Conservation (phyloP, 2,888 invertebrate genomes). For the Timema cristinae region DNA sequence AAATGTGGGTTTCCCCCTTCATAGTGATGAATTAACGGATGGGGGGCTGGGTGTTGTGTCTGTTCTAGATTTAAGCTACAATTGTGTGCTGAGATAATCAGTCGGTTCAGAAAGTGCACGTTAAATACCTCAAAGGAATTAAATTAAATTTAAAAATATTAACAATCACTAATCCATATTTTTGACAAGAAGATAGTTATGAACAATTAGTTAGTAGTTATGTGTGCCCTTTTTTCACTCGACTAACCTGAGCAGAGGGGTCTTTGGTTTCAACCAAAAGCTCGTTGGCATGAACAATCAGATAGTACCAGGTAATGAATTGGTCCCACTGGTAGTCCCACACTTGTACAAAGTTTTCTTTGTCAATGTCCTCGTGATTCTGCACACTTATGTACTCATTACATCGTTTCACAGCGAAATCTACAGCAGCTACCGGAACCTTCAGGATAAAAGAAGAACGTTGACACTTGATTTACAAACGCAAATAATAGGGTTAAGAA, state of each 20-base stretch:
- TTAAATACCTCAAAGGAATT: too few species aligned
- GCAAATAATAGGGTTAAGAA: too few species aligned
- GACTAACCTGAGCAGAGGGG: slow-evolving; percentile 33
- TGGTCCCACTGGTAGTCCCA: slow-evolving; percentile 75
- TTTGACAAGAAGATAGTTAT: background rate
- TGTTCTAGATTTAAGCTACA: too few species aligned
- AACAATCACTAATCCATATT: background rate
- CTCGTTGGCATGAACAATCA: slow-evolving; percentile 35
- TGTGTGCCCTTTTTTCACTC: background rate
- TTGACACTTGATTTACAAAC: too few species aligned
- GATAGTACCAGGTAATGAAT: slow-evolving; percentile 48
- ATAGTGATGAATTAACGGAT: too few species aligned
- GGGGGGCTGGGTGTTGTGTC: too few species aligned
- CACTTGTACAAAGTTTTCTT: slow-evolving; percentile 22
- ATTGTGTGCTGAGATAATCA: too few species aligned
- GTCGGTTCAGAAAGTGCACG: too few species aligned
- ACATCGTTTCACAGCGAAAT: slow-evolving; percentile 77
- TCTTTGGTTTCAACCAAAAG: slow-evolving; percentile 33
- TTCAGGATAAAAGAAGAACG: slow-evolving; percentile 34
- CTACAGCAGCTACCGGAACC: slow-evolving; percentile 70
- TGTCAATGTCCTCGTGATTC: slow-evolving; percentile 64
- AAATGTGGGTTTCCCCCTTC: too few species aligned
- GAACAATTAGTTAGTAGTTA: background rate
- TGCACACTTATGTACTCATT: slow-evolving; percentile 70
- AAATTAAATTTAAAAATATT: too few species aligned